Evolutionary conservation across 2,113 vertebrate genomes (phyloP), one percentile per base, ranked within the genome.

Genomic region (Apaloderma vittatum): DNA sequence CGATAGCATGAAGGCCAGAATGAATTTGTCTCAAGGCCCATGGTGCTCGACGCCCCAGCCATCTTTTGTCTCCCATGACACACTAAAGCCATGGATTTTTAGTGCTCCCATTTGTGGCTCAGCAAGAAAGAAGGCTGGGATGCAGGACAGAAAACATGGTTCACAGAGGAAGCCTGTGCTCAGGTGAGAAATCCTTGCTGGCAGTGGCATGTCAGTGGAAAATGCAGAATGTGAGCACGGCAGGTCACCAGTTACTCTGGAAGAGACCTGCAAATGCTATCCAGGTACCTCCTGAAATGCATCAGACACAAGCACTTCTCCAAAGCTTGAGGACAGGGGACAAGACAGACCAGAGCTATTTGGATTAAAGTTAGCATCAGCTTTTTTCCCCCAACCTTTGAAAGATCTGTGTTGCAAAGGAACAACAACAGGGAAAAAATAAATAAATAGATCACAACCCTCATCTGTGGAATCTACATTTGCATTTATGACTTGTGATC

Each of bases 121-220:
- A 46, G 2, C 40, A 71, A 76, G 49, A 73, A 34, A 65, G 48
- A 51, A 43, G 13, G 32, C 16, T n/a, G 19, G 8, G 19, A 36
- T 16, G 2, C 10, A 52, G 40, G 16, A 76, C 1, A 22, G n/a
- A 63, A 81, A 79, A 34, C 4, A 40, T 1, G 12, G 16, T 2
- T 77, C 27, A 40, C 6, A 32, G 29, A 70, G 4, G 37, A 2
- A 36, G 1, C 3, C 9, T 2, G 1, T 24, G 6, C 8, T 52
- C 19, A n/a, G 45, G 45, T 43, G 4, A 68, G 52, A 55, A 87
- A 37, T 61, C 14, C 21, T 78, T 27, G 18, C 34, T 63, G 30
- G 49, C 26, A 7, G 7, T 32, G 57, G 6, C 12, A 71, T 9
- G 18, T 32, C 37, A 51, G 34, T 15, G 10, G 57, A 90, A 90